Evolutionary conservation across 2,888 invertebrate species (phyloP).

Genomic region (Mythimna ferrago): DNA sequence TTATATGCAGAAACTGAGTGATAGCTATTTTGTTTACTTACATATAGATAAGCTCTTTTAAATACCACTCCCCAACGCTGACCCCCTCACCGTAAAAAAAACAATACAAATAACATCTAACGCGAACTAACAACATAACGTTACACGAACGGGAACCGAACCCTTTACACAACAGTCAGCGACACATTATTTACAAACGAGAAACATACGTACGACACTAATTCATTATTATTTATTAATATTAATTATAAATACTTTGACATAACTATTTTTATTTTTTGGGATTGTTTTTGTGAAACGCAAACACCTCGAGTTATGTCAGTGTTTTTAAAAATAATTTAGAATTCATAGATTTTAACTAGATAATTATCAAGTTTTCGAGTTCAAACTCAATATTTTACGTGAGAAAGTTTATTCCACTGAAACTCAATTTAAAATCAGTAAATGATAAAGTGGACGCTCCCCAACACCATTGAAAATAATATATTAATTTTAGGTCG

Average conservation of each 20-base stretch:
- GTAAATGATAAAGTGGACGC: not conserved
- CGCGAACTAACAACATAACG: constrained; percentile 73
- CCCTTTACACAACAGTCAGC: constrained; percentile 86
- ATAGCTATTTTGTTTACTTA: not conserved
- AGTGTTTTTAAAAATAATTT: not conserved
- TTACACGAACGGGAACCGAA: constrained; percentile 63
- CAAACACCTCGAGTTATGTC: not conserved
- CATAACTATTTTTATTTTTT: constrained; percentile 34
- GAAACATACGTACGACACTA: constrained; percentile 64
- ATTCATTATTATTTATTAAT: constrained; percentile 73
- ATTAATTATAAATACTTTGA: constrained; percentile 60
- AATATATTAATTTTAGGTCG: not conserved
- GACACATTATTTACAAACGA: constrained; percentile 72
- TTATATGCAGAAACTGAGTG: not conserved
- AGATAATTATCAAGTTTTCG: not conserved
- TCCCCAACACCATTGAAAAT: not conserved
- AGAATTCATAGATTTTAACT: not conserved
- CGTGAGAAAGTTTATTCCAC: not conserved
- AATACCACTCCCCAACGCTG: constrained; percentile 39
- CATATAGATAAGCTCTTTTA: not conserved
- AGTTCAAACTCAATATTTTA: no score
- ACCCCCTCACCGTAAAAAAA: constrained; percentile 30
- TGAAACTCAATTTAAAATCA: not conserved
- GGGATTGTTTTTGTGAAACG: constrained; percentile 47
- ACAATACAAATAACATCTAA: constrained; percentile 68